Evolutionary conservation across 2,888 invertebrate species (phyloP), one percentile per base, ranked within the genome.

Genomic region (Mesorhabditis spiculigera): DNA sequence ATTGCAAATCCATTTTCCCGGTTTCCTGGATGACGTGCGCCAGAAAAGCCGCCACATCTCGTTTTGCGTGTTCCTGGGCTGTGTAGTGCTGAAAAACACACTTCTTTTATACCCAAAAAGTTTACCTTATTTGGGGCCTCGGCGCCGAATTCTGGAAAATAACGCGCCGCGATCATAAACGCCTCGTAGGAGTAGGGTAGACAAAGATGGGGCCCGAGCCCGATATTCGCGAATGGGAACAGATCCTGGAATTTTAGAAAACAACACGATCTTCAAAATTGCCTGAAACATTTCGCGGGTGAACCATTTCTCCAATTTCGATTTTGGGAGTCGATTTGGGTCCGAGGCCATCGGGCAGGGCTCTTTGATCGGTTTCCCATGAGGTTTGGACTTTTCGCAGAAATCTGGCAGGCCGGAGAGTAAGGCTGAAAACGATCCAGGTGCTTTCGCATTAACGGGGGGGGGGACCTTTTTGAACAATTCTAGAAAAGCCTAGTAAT

Each of bases 341-440:
- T 83, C 83, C 4, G 75, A 65, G 6, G 81, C 76, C 5, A 44
- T 70, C 4, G 67, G 43, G 68, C 82, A 83, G 13, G 69, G 45
- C 41, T 71, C 66, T 5, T 93, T 97, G n/a, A 50, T 13, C 28
- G 97, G 97, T 87, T 92, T 95, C 84, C 90, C 58, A 50, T 13
- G 58, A 10, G 58, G n/a, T 3, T 13, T n/a, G 58, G 58, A 50
- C n/a, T 10, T 10, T 2, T 10, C 10, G n/a, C 58, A 50, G n/a
- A 50, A 50, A 50, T 50, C 58, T n/a, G 58, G 58, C n/a, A n/a
- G 58, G 28, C 28, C 28, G 28, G 28, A 28, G 28, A 28, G 28
- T 28, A 28, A 28, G 28, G 28, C 28, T 28, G 28, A 28, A 28
- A 28, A 28, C 28, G 28, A 28, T 28, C 28, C 28, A 28, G 28